These are phyloP conservation scores for Varanus komodoensis DNA, from an alignment of 2,113 vertebrate genomes.

Conservation along the genomic window DNA sequence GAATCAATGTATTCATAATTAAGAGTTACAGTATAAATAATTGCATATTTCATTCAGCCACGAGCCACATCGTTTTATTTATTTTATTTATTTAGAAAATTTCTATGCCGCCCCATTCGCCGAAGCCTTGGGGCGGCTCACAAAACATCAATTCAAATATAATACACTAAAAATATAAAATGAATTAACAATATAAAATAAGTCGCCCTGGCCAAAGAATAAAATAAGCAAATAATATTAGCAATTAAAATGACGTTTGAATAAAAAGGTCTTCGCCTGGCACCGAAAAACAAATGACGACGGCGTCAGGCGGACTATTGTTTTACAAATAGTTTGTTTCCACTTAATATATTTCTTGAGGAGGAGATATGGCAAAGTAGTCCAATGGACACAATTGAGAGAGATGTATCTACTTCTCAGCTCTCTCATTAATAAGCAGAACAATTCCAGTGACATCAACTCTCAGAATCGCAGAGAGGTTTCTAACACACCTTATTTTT, in stretches of 20 bases:
- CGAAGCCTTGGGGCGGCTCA: too few species aligned
- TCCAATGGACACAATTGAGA: not conserved
- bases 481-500: not conserved
- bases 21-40: not conserved
- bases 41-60: not conserved
- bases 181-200: too few species aligned
- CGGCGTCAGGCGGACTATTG: too few species aligned
- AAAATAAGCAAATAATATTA: too few species aligned
- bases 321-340: not conserved
- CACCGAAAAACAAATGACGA: too few species aligned
- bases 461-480: not conserved
- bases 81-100: too few species aligned
- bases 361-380: not conserved
- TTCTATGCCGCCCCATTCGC: too few species aligned
- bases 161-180: too few species aligned
- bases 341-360: not conserved
- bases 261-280: too few species aligned
- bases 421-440: not conserved
- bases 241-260: too few species aligned
- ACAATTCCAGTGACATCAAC: not conserved
- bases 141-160: too few species aligned
- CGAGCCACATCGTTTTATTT: not conserved
- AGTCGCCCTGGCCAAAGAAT: too few species aligned
- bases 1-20: not conserved
- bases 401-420: not conserved